Conservation (phyloP, 2,797 vertebrate species). For the Austrolebias charrua region DNA sequence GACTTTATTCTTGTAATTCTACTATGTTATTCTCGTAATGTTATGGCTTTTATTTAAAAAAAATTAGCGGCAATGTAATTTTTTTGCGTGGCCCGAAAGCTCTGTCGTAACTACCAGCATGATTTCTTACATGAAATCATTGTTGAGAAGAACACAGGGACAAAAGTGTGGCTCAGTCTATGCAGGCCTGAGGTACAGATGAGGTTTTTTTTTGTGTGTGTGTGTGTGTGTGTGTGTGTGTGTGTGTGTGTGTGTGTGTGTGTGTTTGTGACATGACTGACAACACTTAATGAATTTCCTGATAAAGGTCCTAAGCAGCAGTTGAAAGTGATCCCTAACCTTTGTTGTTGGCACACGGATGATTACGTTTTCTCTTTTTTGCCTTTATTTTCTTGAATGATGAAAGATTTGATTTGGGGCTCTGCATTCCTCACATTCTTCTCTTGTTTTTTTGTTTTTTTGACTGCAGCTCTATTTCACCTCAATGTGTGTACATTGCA, state of each 20-base stretch:
- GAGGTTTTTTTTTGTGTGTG: too few species aligned
- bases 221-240: background rate
- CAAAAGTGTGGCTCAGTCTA: conserved; percentile 13
- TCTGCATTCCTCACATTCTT: conserved; percentile 66
- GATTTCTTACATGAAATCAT: too few species aligned
- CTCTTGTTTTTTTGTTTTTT: conserved; percentile 20
- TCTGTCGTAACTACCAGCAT: too few species aligned
- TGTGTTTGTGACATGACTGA: conserved; percentile 37
- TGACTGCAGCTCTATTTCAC: conserved; percentile 37
- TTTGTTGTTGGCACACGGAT: conserved; percentile 15
- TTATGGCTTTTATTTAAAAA: too few species aligned
- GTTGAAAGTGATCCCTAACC: conserved; percentile 39
- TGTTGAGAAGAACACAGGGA: conserved; percentile 1
- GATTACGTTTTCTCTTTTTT: conserved; percentile 5
- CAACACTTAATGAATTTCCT: conserved; percentile 40
- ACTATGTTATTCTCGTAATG: too few species aligned
- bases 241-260: conserved; percentile 27
- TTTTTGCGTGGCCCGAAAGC: too few species aligned
- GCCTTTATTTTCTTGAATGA: conserved; percentile 40
- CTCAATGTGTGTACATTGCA: conserved; percentile 43
- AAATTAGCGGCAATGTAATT: too few species aligned
- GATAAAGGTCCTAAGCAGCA: conserved; percentile 9
- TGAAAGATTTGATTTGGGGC: conserved; percentile 44
- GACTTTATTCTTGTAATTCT: too few species aligned
- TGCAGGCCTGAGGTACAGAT: background rate